A percentile compares a stretch with the other conserved stretches of the same genome.
Evolutionary conservation across 2,888 invertebrate species (phyloP).

Genomic region (Andrena praecox): DNA sequence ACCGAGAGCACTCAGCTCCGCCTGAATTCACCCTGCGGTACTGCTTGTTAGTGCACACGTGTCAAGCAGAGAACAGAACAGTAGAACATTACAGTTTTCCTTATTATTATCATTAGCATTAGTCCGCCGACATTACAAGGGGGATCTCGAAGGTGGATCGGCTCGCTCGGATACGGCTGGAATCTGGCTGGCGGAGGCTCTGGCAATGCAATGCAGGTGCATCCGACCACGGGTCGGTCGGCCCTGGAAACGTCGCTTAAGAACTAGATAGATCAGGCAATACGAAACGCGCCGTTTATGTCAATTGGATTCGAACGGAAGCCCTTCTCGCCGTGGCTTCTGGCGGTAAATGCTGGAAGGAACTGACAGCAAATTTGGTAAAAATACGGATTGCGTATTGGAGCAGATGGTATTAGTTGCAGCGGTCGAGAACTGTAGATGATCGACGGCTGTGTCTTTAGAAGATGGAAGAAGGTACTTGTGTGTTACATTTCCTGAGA

Average conservation of each 20-base stretch:
- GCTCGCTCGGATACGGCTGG: slow-evolving; percentile 3
- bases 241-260: background rate
- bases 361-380: background rate
- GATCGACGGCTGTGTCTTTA: background rate
- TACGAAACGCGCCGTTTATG: background rate
- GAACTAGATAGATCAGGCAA: background rate
- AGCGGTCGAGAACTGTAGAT: background rate
- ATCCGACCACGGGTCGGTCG: background rate
- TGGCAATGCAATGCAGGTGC: background rate
- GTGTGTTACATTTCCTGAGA: background rate
- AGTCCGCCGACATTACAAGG: background rate
- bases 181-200: background rate
- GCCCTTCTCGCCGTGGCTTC: background rate
- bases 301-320: background rate
- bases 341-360: background rate
- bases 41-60: slow-evolving; percentile 81
- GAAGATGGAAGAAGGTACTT: background rate
- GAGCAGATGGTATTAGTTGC: background rate
- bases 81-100: slow-evolving; percentile 68
- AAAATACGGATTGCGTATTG: background rate
- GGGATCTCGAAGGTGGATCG: background rate
- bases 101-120: slow-evolving; percentile 49
- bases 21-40: slow-evolving; percentile 86
- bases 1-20: slow-evolving; percentile 85
- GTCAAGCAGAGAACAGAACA: slow-evolving; percentile 66